Conservation (phyloP, 2,113 vertebrate species). For the Psilopsiagon aurifrons region DNA sequence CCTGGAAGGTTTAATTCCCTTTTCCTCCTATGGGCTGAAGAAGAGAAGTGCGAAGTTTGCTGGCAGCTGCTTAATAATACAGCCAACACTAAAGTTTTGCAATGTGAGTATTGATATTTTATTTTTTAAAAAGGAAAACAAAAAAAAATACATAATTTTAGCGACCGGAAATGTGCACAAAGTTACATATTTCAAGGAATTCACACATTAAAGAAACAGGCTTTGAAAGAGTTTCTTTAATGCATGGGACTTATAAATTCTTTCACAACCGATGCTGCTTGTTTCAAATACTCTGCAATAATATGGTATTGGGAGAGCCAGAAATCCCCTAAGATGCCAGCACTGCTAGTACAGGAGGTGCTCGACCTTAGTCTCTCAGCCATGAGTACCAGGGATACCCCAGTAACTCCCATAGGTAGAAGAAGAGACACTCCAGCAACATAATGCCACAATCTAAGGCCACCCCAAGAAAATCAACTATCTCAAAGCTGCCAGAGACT, state of each 20-base stretch:
- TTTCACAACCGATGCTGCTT: background rate
- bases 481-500: conserved; percentile 3
- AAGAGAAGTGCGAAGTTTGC: background rate
- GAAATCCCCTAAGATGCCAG: conserved; percentile 15
- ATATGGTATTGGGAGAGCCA: background rate
- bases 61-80: background rate
- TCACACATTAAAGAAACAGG: background rate
- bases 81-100: background rate
- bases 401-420: background rate
- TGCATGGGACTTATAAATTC: background rate
- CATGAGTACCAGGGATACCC: background rate
- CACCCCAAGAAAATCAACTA: background rate
- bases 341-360: background rate
- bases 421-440: background rate
- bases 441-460: background rate
- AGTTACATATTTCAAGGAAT: background rate
- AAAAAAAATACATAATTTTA: background rate
- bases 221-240: background rate
- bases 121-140: background rate
- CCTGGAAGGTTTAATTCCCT: background rate
- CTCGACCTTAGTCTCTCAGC: background rate
- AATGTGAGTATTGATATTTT: background rate
- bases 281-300: background rate
- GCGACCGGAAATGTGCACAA: conserved; percentile 13
- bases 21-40: background rate